These are phyloP conservation scores for Eolophus roseicapilla DNA, from an alignment of 2,113 vertebrate species.

Conservation along the genomic window DNA sequence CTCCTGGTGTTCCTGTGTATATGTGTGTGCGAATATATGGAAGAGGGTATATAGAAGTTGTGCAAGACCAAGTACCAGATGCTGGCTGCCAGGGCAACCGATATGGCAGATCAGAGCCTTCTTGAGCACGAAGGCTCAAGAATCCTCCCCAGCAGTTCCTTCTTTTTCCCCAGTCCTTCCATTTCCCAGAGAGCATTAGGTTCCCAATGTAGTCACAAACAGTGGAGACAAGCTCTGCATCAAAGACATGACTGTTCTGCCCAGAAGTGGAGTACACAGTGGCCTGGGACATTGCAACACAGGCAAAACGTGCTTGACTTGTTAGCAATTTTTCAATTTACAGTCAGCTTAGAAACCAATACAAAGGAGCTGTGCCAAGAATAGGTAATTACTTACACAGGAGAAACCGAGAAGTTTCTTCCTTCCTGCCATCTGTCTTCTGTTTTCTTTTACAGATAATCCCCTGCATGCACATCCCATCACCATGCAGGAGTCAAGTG, in stretches of 20 bases:
- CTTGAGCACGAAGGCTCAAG: background rate
- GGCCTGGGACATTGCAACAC: background rate
- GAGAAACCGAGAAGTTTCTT: background rate
- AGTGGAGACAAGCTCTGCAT: background rate
- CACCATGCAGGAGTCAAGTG: background rate
- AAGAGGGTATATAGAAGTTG: background rate
- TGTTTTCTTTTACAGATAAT: background rate
- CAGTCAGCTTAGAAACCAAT: background rate
- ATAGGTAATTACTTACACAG: background rate
- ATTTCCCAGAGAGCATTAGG: background rate
- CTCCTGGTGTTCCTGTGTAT: background rate
- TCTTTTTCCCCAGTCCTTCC: background rate
- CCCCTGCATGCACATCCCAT: background rate
- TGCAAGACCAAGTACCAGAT: background rate
- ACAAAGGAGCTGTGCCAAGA: background rate
- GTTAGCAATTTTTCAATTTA: background rate
- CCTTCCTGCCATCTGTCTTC: rapidly evolving
- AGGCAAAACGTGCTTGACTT: background rate
- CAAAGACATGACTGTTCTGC: background rate
- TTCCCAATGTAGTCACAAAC: background rate
- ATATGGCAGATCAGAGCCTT: background rate
- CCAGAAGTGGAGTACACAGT: background rate
- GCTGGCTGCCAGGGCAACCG: background rate
- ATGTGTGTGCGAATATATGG: background rate
- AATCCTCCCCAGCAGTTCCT: background rate